Evolutionary conservation across 1,140 invertebrate species (phyloP), one percentile per base, ranked within the genome.

Genomic region (Anagrus nilaparvatae): DNA sequence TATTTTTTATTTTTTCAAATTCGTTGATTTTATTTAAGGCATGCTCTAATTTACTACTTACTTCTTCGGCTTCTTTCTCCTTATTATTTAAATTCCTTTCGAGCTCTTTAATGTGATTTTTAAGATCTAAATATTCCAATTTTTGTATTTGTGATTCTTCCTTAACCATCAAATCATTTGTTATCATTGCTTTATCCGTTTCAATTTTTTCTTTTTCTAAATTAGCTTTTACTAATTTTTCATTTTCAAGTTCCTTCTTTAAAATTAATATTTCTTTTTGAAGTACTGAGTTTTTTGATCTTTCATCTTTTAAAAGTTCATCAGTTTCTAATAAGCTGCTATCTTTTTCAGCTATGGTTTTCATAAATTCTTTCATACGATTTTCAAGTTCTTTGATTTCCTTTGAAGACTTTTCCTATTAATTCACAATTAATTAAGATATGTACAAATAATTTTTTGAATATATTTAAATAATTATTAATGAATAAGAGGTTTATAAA

Each of bases 81-180:
- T 58, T 70, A 48, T 42, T 51, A 9, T 54, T 56, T 10, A 65
- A 29, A 4, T 38, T 49, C 6, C 56, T 48, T 14, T 66, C 61
- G 4, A 70, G 38, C 25, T 33, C 57, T 9, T 69, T 59, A 2
- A 68, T 49, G 40, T 50, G 58, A 39, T 38, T 62, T 41, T 61
- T 57, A 16, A 64, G n/a, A n/a, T 71, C 63, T 0, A 35, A 38
- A 25, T 63, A 67, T 36, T 82, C 79, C 0, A 59, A 59, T 50
- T 79, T 74, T 41, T 78, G 72, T 34, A 76, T 72, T 28, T 78
- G 72, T 50, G 81, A 72, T 42, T 84, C 74, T 47, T 83, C 78
- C 47, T 77, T 76, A 1, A 80, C 75, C 36, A 89, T 79, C 60
- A 87, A 79, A 4, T 86, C 86, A 58, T 87, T 90, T 19, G 84